phyloP scores from a whole-genome alignment of 2,888 invertebrate genomes.

The Ptychoptera contaminata region DNA sequence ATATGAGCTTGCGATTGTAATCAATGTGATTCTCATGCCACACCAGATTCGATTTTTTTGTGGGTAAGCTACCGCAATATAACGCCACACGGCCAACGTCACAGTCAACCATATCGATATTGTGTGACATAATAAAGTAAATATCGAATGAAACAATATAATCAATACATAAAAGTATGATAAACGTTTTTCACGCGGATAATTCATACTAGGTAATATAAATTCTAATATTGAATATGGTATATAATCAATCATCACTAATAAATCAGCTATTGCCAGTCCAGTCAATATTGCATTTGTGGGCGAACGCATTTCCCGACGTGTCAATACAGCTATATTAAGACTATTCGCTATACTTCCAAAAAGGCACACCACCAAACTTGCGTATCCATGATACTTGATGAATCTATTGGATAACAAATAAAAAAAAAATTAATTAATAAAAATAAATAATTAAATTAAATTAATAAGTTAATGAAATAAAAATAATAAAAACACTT shows the following conservation, averaged over 20 bases:
- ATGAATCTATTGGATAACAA: too few relatives aligned
- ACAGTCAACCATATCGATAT: conserved; percentile 89
- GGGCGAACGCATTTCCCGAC: conserved; percentile 79
- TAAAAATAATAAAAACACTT: too few relatives aligned
- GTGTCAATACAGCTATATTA: conserved; percentile 78
- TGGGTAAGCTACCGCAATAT: conserved; percentile 70
- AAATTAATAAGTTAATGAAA: too few relatives aligned
- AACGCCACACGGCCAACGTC: conserved; percentile 84
- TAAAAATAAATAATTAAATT: too few relatives aligned
- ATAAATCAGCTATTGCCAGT: conserved; percentile 78
- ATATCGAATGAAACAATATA: conserved; percentile 80
- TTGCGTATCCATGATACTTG: conserved; percentile 59
- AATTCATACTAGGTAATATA: conserved; percentile 34
- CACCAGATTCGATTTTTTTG: conserved; percentile 71
- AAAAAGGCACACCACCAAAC: conserved; percentile 72
- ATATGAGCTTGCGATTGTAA: conserved; percentile 64
- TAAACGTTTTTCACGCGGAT: conserved; percentile 35
- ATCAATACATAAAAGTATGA: conserved; percentile 67
- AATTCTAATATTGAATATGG: conserved; percentile 75
- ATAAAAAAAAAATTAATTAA: too few relatives aligned
- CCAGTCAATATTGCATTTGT: conserved; percentile 86
- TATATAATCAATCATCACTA: conserved; percentile 85
- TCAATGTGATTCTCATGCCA: conserved; percentile 57
- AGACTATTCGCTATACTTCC: conserved; percentile 84
- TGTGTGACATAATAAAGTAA: conserved; percentile 76